Conservation (phyloP, 2,797 vertebrate species). For the Gobio occitaniae region DNA sequence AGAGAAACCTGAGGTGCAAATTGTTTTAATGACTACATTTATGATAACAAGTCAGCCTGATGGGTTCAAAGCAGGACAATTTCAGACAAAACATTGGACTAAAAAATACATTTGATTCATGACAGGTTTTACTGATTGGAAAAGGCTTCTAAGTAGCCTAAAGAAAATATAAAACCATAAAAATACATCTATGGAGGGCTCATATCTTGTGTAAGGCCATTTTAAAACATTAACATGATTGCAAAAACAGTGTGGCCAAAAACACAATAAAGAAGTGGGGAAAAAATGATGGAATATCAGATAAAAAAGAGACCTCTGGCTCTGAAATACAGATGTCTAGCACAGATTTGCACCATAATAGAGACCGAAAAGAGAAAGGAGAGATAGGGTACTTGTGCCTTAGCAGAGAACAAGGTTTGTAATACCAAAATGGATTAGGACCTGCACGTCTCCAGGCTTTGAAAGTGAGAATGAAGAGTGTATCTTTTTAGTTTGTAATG, state of each 20-base stretch:
- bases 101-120: background rate
- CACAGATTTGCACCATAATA: background rate
- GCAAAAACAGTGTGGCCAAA: background rate
- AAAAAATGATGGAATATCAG: background rate
- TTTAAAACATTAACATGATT: background rate
- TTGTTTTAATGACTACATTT: constrained; percentile 7
- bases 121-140: background rate
- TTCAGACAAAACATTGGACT: background rate
- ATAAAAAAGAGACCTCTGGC: background rate
- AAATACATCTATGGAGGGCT: background rate
- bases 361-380: background rate
- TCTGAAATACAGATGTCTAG: constrained; percentile 8
- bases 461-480: constrained; percentile 13
- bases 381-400: background rate
- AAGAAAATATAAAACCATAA: background rate
- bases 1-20: background rate
- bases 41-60: background rate
- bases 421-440: constrained; percentile 22
- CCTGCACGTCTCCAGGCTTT: background rate
- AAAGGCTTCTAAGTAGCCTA: background rate
- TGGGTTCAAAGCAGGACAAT: background rate
- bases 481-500: constrained; percentile 6
- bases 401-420: constrained; percentile 23
- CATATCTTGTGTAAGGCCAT: background rate
- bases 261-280: background rate